Evolutionary conservation across 2,797 vertebrate genomes (phyloP).

Genomic region (Lates japonicus): DNA sequence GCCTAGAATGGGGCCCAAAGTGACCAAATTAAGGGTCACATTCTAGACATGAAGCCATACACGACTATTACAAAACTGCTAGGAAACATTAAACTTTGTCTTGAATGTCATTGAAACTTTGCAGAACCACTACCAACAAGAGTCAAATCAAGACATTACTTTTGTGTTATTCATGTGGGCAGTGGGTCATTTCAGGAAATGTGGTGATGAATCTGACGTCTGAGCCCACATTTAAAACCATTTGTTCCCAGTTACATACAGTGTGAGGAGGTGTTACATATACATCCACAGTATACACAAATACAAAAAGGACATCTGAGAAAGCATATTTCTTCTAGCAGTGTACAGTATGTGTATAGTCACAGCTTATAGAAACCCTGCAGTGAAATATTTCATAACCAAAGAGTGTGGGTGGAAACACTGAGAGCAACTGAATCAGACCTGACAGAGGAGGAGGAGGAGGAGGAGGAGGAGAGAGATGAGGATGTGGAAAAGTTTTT

Average conservation of each 20-base stretch:
- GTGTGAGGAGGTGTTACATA: constrained; percentile 32
- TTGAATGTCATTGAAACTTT: background rate
- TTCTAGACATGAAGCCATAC: background rate
- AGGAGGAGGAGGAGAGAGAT: constrained; percentile 11
- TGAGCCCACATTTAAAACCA: constrained; percentile 21
- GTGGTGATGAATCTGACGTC: constrained; percentile 1
- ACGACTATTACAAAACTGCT: background rate
- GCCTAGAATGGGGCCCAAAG: background rate
- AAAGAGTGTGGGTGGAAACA: constrained; percentile 64
- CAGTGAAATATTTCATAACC: constrained; percentile 63
- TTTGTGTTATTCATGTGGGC: constrained; percentile 1
- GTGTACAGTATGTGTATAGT: constrained; percentile 38
- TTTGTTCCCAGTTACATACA: constrained; percentile 20
- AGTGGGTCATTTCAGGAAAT: background rate
- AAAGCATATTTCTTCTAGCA: constrained; percentile 14
- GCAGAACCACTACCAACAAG: background rate
- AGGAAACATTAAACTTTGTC: background rate
- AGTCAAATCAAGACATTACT: background rate
- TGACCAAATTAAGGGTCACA: background rate
- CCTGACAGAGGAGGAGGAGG: constrained; percentile 46
- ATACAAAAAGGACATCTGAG: constrained; percentile 3
- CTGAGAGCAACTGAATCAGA: constrained; percentile 53
- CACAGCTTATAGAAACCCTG: constrained; percentile 49
- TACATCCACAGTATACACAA: background rate
- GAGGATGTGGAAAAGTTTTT: constrained; percentile 22